Conservation (phyloP, 2,113 vertebrate genomes). For the Cygnus buccinator region DNA sequence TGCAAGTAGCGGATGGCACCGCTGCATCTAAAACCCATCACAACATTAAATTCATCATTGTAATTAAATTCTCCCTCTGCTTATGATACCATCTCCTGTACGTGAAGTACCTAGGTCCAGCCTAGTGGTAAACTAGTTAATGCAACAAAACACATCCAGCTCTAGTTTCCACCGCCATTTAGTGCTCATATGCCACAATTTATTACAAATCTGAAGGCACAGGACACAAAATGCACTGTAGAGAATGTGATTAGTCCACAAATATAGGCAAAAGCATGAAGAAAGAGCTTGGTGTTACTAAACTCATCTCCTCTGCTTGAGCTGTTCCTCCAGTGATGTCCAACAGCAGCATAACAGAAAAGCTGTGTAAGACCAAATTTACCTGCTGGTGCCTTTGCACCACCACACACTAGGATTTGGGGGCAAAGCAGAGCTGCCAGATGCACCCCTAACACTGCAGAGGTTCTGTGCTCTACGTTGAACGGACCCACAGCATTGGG, state of each 20-base stretch:
- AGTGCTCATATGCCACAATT: background rate
- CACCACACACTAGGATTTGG: background rate
- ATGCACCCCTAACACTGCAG: fast-evolving
- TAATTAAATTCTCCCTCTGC: background rate
- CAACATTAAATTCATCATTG: background rate
- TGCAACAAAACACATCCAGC: background rate
- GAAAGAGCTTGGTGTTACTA: background rate
- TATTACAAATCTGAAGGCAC: background rate
- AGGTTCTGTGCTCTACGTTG: background rate
- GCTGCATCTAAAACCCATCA: background rate
- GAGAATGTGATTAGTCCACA: background rate
- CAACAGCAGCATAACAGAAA: background rate
- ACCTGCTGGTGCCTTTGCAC: background rate
- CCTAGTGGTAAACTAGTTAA: background rate
- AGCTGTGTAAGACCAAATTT: background rate
- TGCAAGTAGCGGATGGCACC: background rate
- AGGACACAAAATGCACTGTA: background rate
- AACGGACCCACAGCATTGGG: fast-evolving
- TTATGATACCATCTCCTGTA: background rate
- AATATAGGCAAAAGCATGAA: background rate
- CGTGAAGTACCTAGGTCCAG: background rate
- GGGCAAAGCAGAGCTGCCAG: background rate
- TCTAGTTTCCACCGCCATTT: background rate
- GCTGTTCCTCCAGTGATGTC: background rate
- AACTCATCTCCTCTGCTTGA: background rate